Conservation (phyloP, 2,113 vertebrate species). For the Plestiodon gilberti region DNA sequence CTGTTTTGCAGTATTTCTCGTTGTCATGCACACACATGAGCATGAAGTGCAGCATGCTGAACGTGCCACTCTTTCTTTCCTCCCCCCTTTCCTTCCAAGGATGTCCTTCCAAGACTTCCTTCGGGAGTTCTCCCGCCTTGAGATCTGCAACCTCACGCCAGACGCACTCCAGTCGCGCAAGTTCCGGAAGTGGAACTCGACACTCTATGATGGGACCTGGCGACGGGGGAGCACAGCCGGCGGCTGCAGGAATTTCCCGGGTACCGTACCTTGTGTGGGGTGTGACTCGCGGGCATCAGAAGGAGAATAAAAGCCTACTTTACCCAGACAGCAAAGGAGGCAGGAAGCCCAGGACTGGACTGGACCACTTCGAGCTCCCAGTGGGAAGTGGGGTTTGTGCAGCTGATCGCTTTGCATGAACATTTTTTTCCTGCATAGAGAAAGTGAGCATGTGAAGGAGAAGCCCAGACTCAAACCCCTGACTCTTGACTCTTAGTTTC, state of each 20-base stretch:
- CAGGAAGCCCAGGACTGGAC: background rate
- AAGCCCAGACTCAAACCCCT: too few relatives aligned
- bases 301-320: background rate
- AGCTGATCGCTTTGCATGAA: too few relatives aligned
- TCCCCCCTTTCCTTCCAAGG: constrained; percentile 69
- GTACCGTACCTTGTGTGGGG: constrained; percentile 47
- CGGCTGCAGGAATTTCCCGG: constrained; percentile 91
- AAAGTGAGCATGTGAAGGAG: too few relatives aligned
- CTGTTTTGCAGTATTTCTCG: too few relatives aligned
- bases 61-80: too few relatives aligned
- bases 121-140: constrained; percentile 87
- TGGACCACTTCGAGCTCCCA: too few relatives aligned
- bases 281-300: background rate
- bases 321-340: background rate
- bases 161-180: constrained; percentile 83
- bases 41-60: background rate
- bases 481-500: too few relatives aligned
- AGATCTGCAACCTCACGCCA: constrained; percentile 95
- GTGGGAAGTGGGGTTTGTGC: too few relatives aligned
- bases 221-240: constrained; percentile 92
- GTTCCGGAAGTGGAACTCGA: constrained; percentile 89
- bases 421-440: too few relatives aligned
- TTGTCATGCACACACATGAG: too few relatives aligned
- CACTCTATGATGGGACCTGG: constrained; percentile 88
- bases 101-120: constrained; percentile 93